A percentile compares a stretch with the other conserved stretches of the same genome.
phyloP scores from a whole-genome alignment of 1,140 invertebrate species.

The Homarus americanus region DNA sequence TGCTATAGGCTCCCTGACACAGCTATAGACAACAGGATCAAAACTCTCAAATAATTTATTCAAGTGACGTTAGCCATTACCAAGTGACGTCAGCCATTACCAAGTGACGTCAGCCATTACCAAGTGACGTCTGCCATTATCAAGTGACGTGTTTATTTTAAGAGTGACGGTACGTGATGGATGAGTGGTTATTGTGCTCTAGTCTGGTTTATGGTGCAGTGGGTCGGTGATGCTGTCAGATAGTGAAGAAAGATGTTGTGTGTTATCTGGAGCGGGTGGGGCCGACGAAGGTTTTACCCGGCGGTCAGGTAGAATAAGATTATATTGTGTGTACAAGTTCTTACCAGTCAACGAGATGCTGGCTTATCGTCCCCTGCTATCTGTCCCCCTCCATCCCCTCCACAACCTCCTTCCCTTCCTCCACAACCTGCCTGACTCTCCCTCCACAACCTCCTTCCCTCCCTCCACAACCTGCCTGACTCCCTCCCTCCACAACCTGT shows the following conservation, averaged over 20 bases:
- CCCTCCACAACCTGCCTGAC: neutral
- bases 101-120: too few species aligned
- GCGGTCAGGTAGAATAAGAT: neutral
- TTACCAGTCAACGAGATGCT: neutral
- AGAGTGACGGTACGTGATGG: constrained; percentile 13
- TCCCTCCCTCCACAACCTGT: neutral
- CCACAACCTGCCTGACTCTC: neutral
- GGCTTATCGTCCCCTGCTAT: neutral
- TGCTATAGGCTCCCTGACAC: too few species aligned
- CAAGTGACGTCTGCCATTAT: neutral
- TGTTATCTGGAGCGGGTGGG: neutral
- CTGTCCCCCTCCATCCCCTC: neutral
- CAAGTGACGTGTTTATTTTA: constrained; percentile 8
- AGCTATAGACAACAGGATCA: too few species aligned
- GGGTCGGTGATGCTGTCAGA: constrained; percentile 18
- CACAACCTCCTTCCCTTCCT: neutral
- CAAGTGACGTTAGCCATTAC: too few species aligned
- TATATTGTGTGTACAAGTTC: neutral
- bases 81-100: too few species aligned
- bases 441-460: neutral
- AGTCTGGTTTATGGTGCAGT: constrained; percentile 32
- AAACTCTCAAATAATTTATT: too few species aligned
- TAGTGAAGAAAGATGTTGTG: constrained; percentile 27
- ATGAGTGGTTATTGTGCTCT: constrained; percentile 25
- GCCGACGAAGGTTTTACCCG: neutral